Evolutionary conservation across 2,797 vertebrate species (phyloP).

Genomic region (Muscicapa striata): DNA sequence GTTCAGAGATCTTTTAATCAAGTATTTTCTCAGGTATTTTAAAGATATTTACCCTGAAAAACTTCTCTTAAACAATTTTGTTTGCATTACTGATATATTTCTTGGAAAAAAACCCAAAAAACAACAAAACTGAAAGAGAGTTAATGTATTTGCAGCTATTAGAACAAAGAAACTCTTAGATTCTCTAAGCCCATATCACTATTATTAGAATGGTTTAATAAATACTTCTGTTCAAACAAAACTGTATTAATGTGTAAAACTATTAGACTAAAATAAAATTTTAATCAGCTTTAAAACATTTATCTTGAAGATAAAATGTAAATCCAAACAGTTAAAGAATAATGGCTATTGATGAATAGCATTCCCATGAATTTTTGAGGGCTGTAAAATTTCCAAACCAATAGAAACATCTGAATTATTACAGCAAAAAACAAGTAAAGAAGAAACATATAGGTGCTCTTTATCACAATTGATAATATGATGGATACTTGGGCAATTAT

Average conservation of each 20-base stretch:
- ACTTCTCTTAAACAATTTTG: neutral
- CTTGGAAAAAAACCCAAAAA: neutral
- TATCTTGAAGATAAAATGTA: neutral
- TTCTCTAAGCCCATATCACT: neutral
- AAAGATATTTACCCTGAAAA: neutral
- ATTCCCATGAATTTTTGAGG: neutral
- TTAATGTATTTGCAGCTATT: neutral
- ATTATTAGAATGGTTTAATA: neutral
- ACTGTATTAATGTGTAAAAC: neutral
- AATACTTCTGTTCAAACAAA: neutral
- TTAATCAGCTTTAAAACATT: neutral
- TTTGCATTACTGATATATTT: neutral
- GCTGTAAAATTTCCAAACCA: neutral
- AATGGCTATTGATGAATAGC: neutral
- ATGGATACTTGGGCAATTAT: constrained; percentile 20
- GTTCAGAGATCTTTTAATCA: neutral
- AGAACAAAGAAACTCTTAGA: neutral
- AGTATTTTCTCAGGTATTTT: neutral
- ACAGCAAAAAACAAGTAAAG: neutral
- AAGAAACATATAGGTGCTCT: neutral
- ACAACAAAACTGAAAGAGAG: neutral
- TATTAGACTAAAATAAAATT: neutral
- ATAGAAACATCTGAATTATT: constrained; percentile 2
- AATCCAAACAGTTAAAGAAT: neutral
- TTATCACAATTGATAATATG: constrained; percentile 11